These are phyloP conservation scores for Meiosimyza platycephala DNA, from an alignment of 2,888 invertebrate species.

Conservation along the genomic window DNA sequence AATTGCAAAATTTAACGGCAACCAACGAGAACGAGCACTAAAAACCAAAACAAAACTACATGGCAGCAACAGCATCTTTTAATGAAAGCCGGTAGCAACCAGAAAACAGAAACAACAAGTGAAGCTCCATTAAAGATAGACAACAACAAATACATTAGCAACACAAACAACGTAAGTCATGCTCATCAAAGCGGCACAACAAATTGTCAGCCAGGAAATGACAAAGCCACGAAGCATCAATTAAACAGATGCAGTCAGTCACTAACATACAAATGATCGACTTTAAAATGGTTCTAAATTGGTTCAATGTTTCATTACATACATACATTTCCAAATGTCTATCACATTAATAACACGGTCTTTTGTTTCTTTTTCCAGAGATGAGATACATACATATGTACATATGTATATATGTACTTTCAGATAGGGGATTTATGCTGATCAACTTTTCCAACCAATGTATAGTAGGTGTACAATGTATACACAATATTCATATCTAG, in stretches of 20 bases:
- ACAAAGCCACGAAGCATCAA: constrained; percentile 1
- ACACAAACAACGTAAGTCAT: neutral
- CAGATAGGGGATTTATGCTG: no score
- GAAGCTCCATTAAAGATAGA: neutral
- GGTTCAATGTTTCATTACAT: no score
- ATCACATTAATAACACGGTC: no score
- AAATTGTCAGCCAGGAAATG: neutral
- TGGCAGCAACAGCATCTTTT: neutral
- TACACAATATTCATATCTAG: no score
- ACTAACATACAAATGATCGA: constrained; percentile 12
- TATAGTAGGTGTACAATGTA: no score
- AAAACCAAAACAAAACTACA: neutral
- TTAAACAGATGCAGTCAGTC: neutral
- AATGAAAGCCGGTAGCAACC: no score
- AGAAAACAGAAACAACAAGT: neutral
- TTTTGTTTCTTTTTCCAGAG: no score
- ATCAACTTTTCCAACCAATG: no score
- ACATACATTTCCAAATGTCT: no score
- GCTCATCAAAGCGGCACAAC: constrained; percentile 5
- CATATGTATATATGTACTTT: no score
- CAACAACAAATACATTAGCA: constrained; percentile 7
- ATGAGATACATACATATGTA: no score
- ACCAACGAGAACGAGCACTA: constrained; percentile 16
- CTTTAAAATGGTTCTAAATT: neutral
- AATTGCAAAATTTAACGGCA: constrained; percentile 27